Evolutionary conservation across 1,140 invertebrate species (phyloP).

Genomic region (Stratiolaelaps scimitus): DNA sequence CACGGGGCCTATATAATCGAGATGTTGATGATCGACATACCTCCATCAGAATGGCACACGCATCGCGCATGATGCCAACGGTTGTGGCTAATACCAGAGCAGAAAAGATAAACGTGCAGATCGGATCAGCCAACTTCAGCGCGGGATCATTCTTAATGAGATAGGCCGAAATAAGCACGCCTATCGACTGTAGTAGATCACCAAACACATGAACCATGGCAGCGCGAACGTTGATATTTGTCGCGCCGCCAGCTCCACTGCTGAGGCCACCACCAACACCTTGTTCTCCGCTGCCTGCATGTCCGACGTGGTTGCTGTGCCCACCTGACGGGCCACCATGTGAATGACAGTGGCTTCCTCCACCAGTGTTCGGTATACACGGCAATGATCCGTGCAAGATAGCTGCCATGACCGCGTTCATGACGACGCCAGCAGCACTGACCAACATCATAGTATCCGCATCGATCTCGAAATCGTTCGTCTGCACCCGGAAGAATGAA

Average conservation of each 20-base stretch:
- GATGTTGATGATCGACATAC: constrained; percentile 42
- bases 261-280: constrained; percentile 16
- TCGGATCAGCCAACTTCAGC: constrained; percentile 69
- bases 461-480: constrained; percentile 39
- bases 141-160: constrained; percentile 48
- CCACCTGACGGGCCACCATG: constrained; percentile 36
- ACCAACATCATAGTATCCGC: constrained; percentile 49
- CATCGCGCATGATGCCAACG: constrained; percentile 57
- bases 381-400: constrained; percentile 27
- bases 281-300: background rate
- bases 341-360: constrained; percentile 37
- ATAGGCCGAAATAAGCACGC: constrained; percentile 49
- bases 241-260: background rate
- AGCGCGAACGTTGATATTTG: constrained; percentile 50
- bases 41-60: constrained; percentile 62
- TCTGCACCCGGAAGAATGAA: background rate
- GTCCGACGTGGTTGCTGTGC: constrained; percentile 31
- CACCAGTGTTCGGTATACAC: constrained; percentile 7
- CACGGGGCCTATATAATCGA: too few species aligned
- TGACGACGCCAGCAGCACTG: constrained; percentile 46
- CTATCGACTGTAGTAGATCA: constrained; percentile 50
- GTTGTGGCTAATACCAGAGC: constrained; percentile 68
- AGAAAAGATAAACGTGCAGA: constrained; percentile 78
- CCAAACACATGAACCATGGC: constrained; percentile 52
- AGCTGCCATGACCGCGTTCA: constrained; percentile 44